Base-by-base conservation (phyloP, 2,113 vertebrate genomes). In the Tragelaphus strepsiceros region DNA sequence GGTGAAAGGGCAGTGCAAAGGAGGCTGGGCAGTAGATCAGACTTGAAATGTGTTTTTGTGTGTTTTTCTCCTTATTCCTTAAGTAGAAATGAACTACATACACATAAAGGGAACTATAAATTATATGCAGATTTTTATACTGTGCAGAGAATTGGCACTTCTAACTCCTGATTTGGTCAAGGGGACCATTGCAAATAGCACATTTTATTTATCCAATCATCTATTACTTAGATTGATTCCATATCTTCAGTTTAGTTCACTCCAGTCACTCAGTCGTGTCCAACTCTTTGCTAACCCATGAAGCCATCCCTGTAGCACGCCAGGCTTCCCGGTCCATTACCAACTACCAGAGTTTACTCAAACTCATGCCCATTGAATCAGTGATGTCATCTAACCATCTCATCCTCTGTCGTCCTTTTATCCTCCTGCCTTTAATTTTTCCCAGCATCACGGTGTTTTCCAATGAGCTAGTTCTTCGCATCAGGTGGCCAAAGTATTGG, bases 21-120 rank as follows among this genome's bases (percentile, higher is more conserved):
- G 22, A 88, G n/a, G 14, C 7, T 5, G 14, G 5, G 2, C 1
- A 26, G 7, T 5, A 16, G 5, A 30, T 81, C 2, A 39, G 9
- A 35, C 30, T 51, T 54, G 46, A 94, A 77, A 49, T 49, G 7
- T 28, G 10, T 26, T 74, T 77, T 71, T 17, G 6, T 5, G 17
- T 24, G 13, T 71, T 32, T 82, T 26, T 19, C 14, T 13, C 16
- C n/a, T 80, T 51, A 3, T 81, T 92, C 7, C n/a, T 67, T 49
- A 26, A 3, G 3, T 2, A 53, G 11, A 53, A 30, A n/a, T 21
- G 46, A 51, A 53, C 16, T 11, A 3, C 46, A 32, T 32, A 81
- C 46, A 81, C 16, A 53, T 11, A 51, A 17, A 51, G 49, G 28
- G 9, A 14, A 78, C 24, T 78, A 15, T 78, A 28, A 46, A 46